A percentile compares a stretch with the other conserved stretches of the same genome.
These are phyloP conservation scores for Piscicola geometra DNA, from an alignment of 2,888 invertebrate species.

Conservation along the genomic window DNA sequence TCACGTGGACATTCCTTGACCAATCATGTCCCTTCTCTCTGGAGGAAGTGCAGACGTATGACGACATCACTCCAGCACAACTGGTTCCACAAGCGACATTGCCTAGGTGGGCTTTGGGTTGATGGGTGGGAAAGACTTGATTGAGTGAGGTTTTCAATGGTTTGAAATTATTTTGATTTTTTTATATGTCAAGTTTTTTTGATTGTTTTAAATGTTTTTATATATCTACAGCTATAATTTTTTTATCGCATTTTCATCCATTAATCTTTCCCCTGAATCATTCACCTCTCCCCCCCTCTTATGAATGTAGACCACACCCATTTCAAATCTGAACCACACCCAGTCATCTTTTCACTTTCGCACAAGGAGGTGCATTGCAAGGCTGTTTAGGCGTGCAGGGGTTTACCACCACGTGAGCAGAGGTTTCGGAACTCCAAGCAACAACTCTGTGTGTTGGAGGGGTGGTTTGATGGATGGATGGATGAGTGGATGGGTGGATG, in stretches of 20 bases:
- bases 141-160: neutral
- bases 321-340: neutral
- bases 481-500: too few relatives aligned
- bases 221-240: neutral
- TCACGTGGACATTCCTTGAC: constrained; percentile 54
- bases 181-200: too few relatives aligned
- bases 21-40: constrained; percentile 47
- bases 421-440: constrained; percentile 47
- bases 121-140: neutral
- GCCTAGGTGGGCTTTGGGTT: constrained; percentile 35
- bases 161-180: constrained; percentile 3
- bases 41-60: constrained; percentile 47
- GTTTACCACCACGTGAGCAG: constrained; percentile 53
- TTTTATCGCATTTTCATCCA: neutral
- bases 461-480: too few relatives aligned
- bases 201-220: constrained; percentile 3
- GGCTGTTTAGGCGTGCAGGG: constrained; percentile 49
- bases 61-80: constrained; percentile 33
- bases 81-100: neutral
- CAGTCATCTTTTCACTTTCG: neutral
- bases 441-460: constrained; percentile 53
- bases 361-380: constrained; percentile 48
- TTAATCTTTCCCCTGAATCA: neutral
- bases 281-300: neutral
- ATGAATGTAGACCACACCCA: too few relatives aligned